Conservation (phyloP, 2,113 vertebrate species). For the Girardinichthys multiradiatus region DNA sequence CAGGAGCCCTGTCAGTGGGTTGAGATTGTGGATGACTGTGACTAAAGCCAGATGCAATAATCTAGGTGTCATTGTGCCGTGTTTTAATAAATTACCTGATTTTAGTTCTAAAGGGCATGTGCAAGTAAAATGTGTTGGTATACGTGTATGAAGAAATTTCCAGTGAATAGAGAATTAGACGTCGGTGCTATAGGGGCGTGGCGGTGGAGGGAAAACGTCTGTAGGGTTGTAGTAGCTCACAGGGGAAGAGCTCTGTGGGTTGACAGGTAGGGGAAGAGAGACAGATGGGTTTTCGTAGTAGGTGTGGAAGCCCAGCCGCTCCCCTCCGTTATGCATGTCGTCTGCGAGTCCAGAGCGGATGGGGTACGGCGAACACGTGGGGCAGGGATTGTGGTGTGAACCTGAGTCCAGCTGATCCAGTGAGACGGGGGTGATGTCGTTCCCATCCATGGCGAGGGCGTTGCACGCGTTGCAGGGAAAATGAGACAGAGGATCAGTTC, state of each 20-base stretch:
- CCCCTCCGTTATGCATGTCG: constrained; percentile 88
- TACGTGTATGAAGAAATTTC: constrained; percentile 7
- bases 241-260: constrained; percentile 77
- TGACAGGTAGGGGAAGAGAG: constrained; percentile 76
- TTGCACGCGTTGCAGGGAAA: constrained; percentile 88
- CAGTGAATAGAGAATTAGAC: constrained; percentile 79
- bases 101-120: constrained; percentile 14
- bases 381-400: constrained; percentile 76
- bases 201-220: constrained; percentile 84
- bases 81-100: constrained; percentile 22
- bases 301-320: constrained; percentile 85
- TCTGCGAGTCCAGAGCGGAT: constrained; percentile 81
- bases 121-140: constrained; percentile 5
- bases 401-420: constrained; percentile 74
- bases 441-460: constrained; percentile 83
- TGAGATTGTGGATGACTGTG: constrained; percentile 26
- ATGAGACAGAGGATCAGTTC: constrained; percentile 76
- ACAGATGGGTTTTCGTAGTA: constrained; percentile 86
- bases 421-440: constrained; percentile 74
- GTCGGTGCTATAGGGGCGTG: constrained; percentile 90
- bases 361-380: constrained; percentile 86
- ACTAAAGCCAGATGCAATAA: constrained; percentile 19
- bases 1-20: constrained; percentile 9
- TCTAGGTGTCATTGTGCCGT: constrained; percentile 37
- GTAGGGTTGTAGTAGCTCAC: constrained; percentile 79